Conservation (phyloP, 2,888 invertebrate genomes). For the Eledona agricola region DNA sequence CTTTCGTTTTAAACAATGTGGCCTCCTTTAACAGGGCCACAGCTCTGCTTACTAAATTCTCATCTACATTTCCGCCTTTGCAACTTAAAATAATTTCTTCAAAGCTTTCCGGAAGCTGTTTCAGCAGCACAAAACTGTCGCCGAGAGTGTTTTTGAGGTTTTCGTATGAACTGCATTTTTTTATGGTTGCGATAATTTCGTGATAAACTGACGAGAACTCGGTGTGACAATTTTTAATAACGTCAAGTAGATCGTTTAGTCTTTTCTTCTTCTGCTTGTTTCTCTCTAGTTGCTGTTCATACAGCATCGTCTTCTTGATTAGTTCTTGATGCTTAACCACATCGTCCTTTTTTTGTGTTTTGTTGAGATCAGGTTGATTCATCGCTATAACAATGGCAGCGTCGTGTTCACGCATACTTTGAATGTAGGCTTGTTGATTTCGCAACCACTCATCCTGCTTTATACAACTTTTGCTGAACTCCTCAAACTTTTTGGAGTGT, state of each 20-base stretch:
- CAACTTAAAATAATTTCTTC: conserved; percentile 63
- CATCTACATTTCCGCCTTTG: conserved; percentile 62
- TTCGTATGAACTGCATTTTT: conserved; percentile 44
- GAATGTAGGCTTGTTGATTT: conserved; percentile 56
- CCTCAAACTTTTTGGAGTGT: conserved; percentile 56
- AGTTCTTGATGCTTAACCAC: conserved; percentile 62
- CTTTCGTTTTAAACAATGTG: conserved; percentile 63
- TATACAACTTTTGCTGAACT: conserved; percentile 54
- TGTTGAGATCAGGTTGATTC: conserved; percentile 66
- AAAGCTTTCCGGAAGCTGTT: conserved; percentile 62
- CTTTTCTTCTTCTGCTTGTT: conserved; percentile 41
- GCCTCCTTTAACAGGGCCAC: conserved; percentile 52
- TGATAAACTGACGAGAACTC: conserved; percentile 68
- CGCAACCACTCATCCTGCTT: conserved; percentile 53
- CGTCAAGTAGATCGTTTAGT: conserved; percentile 59
- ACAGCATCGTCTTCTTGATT: conserved; percentile 63
- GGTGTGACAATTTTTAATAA: conserved; percentile 67
- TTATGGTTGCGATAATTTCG: conserved; percentile 64
- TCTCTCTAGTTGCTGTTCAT: conserved; percentile 63
- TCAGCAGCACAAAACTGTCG: conserved; percentile 62
- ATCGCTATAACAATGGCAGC: conserved; percentile 63
- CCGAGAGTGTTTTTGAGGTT: conserved; percentile 42
- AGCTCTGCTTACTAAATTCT: conserved; percentile 68
- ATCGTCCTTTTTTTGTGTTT: conserved; percentile 65
- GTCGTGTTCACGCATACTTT: conserved; percentile 63